Percentiles rank a stretch among this genome's conserved stretches.
Evolutionary conservation across 1,140 invertebrate genomes (phyloP).

Genomic region (Pentalonia nigronervosa): DNA sequence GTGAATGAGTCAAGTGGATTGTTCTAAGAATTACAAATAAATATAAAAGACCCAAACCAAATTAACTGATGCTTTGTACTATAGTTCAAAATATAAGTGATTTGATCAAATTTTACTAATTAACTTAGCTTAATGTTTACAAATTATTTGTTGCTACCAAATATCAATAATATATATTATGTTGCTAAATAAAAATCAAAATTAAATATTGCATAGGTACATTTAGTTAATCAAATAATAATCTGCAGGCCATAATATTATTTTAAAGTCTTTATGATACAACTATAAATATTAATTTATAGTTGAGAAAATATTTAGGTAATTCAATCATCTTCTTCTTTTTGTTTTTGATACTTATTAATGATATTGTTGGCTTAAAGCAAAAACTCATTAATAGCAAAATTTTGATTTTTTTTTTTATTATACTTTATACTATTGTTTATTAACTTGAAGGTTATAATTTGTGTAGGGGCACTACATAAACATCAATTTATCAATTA

Average conservation of each 20-base stretch:
- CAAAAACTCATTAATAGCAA: too few species aligned
- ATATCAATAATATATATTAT: neutral
- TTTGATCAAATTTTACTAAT: conserved; percentile 65
- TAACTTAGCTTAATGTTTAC: neutral
- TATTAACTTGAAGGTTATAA: too few species aligned
- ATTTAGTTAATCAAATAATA: neutral
- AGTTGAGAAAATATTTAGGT: neutral
- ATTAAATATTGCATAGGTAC: neutral
- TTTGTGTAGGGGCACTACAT: too few species aligned
- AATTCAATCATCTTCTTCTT: neutral
- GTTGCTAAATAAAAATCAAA: neutral
- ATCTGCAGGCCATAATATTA: neutral
- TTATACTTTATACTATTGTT: too few species aligned
- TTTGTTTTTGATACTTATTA: neutral
- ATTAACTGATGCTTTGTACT: conserved; percentile 72
- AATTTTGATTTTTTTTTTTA: too few species aligned
- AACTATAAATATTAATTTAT: neutral
- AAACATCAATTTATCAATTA: too few species aligned
- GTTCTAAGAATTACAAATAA: conserved; percentile 66
- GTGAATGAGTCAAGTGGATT: conserved; percentile 86
- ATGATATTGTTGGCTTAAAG: too few species aligned
- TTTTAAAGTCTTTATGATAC: neutral
- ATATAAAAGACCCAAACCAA: conserved; percentile 65
- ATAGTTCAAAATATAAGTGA: conserved; percentile 79
- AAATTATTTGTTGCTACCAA: neutral